Evolutionary conservation across 2,113 vertebrate species (phyloP).

Genomic region (Hemiprocne comata): DNA sequence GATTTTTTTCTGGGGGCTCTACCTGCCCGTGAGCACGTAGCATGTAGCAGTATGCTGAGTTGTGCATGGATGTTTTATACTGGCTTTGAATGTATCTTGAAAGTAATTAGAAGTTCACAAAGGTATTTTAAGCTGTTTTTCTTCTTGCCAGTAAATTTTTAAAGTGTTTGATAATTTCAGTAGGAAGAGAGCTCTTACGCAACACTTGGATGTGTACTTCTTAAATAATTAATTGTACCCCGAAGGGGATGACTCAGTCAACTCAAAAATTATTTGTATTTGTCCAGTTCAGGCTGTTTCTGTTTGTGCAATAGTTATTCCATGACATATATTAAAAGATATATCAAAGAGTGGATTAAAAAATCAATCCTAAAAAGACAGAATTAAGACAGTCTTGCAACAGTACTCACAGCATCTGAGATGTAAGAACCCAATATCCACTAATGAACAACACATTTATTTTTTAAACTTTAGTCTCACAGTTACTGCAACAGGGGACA

Average conservation of each 20-base stretch:
- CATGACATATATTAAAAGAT: neutral
- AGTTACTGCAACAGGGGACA: neutral
- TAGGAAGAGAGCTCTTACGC: neutral
- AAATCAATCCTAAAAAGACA: neutral
- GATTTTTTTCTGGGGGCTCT: neutral
- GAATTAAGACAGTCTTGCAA: neutral
- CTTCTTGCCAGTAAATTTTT: neutral
- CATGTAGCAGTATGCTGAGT: neutral
- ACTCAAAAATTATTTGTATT: neutral
- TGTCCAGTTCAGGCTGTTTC: neutral
- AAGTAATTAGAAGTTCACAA: neutral
- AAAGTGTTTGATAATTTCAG: neutral
- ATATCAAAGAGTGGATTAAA: neutral
- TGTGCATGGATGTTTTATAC: neutral
- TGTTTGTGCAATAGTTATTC: neutral
- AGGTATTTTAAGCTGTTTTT: neutral
- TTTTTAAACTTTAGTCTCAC: neutral
- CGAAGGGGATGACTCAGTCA: neutral
- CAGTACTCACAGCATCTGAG: neutral
- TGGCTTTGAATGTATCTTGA: neutral
- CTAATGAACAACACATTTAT: accelerated
- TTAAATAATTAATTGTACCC: conserved; percentile 2
- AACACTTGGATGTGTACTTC: neutral
- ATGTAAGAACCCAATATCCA: neutral
- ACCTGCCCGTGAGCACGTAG: neutral